These are phyloP conservation scores for Nebria salina DNA, from an alignment of 2,888 invertebrate genomes.

Conservation along the genomic window DNA sequence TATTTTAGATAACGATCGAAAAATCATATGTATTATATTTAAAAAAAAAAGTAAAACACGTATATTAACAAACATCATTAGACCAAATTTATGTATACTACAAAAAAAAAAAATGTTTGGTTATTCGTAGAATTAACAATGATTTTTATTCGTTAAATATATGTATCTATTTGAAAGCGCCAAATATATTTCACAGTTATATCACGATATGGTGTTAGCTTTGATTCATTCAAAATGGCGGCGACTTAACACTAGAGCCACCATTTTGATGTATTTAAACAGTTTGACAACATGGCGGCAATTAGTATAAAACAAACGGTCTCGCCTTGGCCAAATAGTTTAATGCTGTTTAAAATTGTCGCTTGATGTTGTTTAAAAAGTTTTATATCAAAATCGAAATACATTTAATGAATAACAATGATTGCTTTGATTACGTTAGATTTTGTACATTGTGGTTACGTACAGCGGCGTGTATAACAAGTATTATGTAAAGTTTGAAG, in stretches of 20 bases:
- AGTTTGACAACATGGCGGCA: not conserved
- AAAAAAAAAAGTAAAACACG: not conserved
- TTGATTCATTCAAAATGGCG: not conserved
- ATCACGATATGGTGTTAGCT: not conserved
- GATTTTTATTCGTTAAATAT: not conserved
- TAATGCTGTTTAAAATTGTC: too few species aligned
- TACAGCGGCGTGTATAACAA: slow-evolving; percentile 8
- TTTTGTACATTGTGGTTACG: slow-evolving; percentile 27
- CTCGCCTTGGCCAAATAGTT: not conserved
- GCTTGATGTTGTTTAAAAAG: not conserved
- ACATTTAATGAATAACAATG: not conserved
- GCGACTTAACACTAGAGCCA: not conserved
- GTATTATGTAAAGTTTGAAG: slow-evolving; percentile 10
- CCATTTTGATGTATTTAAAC: not conserved
- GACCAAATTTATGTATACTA: not conserved
- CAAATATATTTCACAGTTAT: not conserved
- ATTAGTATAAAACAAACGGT: not conserved
- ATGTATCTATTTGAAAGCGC: not conserved
- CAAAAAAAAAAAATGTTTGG: not conserved
- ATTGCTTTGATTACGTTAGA: slow-evolving; percentile 24
- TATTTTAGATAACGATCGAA: slow-evolving; percentile 39
- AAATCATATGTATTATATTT: slow-evolving; percentile 44
- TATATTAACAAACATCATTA: not conserved
- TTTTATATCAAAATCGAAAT: not conserved
- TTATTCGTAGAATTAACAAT: not conserved